Evolutionary conservation across 2,888 invertebrate species (phyloP), one percentile per base, ranked within the genome.

Genomic region (Ditylenchus weischeri): DNA sequence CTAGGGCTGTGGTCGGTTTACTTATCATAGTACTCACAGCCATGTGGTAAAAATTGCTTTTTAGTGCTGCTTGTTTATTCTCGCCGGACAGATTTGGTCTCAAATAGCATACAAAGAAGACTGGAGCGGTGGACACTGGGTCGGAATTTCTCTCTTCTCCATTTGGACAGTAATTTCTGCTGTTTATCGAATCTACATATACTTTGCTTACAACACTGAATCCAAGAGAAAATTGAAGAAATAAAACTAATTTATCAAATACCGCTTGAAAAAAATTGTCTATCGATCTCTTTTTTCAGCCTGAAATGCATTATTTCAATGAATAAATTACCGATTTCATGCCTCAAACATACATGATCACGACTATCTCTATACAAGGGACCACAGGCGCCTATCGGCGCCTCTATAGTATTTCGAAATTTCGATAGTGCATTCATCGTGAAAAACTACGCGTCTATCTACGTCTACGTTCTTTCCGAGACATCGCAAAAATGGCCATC

Each of bases 51-150:
- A 51, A 13, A 11, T n/a, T 19, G 35, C 38, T 36, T 70, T 77
- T 67, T 69, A 77, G 70, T 78, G 78, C 65, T 81, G 81, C 60
- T 21, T 78, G 43, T 70, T 75, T 38, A 82, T 82, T 65, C 75
- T 82, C 29, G 72, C 73, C 2, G 82, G 77, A 11, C 82, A 82
- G 69, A 63, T 82, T 23, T 82, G 81, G 81, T 81, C 80, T 2
- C 82, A 82, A 69, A 59, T 73, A 59, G 78, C 78, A 48, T 79
- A 79, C 59, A 70, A 76, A 64, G 54, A 71, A 13, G 74, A 78
- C 64, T 82, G 82, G 82, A 74, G 76, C 15, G 77, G 75, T 48
- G 74, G 72, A 29, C 82, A 82, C 65, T 82, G 81, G 81, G 75
- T 81, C 36, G 77, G 82, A 23, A 82, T 82, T 69, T 71, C 72